A percentile compares a stretch with the other conserved stretches of the same genome.
Conservation (phyloP, 53 echinoderm and acorn worm genomes). For the Hippasteria phrygiana region DNA sequence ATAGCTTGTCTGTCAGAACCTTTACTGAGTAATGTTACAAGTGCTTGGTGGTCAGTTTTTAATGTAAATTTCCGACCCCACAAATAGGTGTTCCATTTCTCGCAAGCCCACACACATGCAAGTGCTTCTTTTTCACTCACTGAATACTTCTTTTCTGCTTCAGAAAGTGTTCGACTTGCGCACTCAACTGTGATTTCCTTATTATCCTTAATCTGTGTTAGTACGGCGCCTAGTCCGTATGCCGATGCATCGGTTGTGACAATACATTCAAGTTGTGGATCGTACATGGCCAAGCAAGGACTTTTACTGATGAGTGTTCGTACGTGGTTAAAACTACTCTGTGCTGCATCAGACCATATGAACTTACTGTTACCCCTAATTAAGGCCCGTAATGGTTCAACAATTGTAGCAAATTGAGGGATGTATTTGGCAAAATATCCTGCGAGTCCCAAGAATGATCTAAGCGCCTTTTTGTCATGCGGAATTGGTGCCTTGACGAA, state of each 20-base stretch:
- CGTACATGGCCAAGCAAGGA: slow-evolving; percentile 49
- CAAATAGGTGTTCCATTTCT: too few relatives aligned
- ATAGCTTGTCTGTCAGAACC: slow-evolving; percentile 14
- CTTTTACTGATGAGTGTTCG: slow-evolving; percentile 9
- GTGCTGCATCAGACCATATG: slow-evolving; percentile 26
- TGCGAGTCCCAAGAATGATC: too few relatives aligned
- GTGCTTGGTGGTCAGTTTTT: slow-evolving; percentile 44
- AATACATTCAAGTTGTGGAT: slow-evolving; percentile 30
- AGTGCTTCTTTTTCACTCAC: slow-evolving; percentile 63
- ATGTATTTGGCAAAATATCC: too few relatives aligned
- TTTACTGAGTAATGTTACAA: slow-evolving; percentile 34
- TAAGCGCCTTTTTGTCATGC: too few relatives aligned
- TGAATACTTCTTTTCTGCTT: slow-evolving; percentile 50
- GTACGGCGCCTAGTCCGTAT: slow-evolving; percentile 66
- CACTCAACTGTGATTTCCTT: slow-evolving; percentile 43
- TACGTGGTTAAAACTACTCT: slow-evolving; percentile 23
- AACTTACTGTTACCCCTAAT: not conserved
- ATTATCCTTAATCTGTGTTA: slow-evolving; percentile 38
- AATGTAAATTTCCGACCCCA: slow-evolving; percentile 27
- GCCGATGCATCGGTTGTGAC: slow-evolving; percentile 63
- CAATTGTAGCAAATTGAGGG: too few relatives aligned
- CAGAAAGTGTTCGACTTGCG: slow-evolving; percentile 27
- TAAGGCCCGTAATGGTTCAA: slow-evolving; percentile 19
- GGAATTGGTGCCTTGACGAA: too few relatives aligned
- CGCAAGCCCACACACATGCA: slow-evolving; percentile 66